Evolutionary conservation across 1,140 invertebrate species (phyloP).

Genomic region (Lithobius niger): DNA sequence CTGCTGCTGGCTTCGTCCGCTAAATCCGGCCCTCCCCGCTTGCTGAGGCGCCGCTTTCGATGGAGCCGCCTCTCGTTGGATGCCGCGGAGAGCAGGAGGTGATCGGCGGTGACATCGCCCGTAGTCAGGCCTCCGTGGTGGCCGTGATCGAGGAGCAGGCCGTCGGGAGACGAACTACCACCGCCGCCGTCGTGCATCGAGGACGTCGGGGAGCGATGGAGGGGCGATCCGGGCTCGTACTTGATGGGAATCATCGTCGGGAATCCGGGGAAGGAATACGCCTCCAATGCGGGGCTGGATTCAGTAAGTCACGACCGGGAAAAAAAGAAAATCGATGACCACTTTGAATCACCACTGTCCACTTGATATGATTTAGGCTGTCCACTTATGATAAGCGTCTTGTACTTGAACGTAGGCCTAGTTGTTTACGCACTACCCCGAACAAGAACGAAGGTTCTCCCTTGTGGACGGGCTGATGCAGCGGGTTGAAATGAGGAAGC

Average conservation of each 20-base stretch:
- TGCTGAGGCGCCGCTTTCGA: neutral
- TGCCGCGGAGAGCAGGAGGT: neutral
- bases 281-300: neutral
- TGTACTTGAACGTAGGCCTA: too few relatives aligned
- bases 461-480: neutral
- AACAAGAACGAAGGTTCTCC: neutral
- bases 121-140: neutral
- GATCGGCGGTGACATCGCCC: neutral
- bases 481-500: neutral
- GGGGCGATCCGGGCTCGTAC: neutral
- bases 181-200: too few relatives aligned
- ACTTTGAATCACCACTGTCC: too few relatives aligned
- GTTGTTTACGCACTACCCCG: neutral
- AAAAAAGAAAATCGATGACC: too few relatives aligned
- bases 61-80: neutral
- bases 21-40: neutral
- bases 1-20: neutral
- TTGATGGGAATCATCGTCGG: neutral
- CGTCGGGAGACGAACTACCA: too few relatives aligned
- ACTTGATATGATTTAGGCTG: too few relatives aligned
- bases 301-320: too few relatives aligned
- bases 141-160: neutral
- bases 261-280: neutral
- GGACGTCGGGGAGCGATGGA: too few relatives aligned
- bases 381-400: too few relatives aligned